Evolutionary conservation across 2,113 vertebrate genomes (phyloP), one percentile per base, ranked within the genome.

Genomic region (Mormoops blainvillei): DNA sequence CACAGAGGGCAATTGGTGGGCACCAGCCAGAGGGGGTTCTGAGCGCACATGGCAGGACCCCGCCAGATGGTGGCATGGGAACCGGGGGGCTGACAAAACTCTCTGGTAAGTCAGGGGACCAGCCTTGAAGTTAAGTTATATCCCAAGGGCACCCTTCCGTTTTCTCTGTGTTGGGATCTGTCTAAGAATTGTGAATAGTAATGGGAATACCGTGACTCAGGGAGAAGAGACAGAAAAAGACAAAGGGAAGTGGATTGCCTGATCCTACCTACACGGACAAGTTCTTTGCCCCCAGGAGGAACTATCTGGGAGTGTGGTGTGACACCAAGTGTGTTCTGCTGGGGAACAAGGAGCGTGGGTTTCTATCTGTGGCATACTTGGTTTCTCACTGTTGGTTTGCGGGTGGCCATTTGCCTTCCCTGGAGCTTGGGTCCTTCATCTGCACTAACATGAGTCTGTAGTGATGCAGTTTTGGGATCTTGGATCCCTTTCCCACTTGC

Each of bases 301-400:
- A 36, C 8, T 2, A 24, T 50, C 22, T 5, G 56, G 41, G 48
- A 3, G 12, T 14, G 65, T 43, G 48, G 14, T 13, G 1, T 20
- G 5, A 4, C 19, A 14, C 13, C 3, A 24, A 22, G 15, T 0
- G 5, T 2, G 14, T 12, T 52, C 20, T 43, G 1, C 8, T 13
- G 50, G 80, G 76, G 84, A 58, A 16, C 12, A 41, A 22, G 52
- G 24, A 33, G 18, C 13, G 45, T 26, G 22, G 2, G 1, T 33
- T 65, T n/a, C 67, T 9, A 33, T 68, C 31, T 18, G 9, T 36
- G 58, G 50, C 18, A 26, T 18, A 18, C 22, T 68, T 12, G 54
- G 15, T 36, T 81, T 31, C 31, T 82, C 56, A 19, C 11, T 0
- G 1, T 7, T 56, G 38, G 50, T 31, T 61, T 36, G 68, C 15